phyloP scores from a whole-genome alignment of 2,888 invertebrate genomes.

The Camponotus fellah region DNA sequence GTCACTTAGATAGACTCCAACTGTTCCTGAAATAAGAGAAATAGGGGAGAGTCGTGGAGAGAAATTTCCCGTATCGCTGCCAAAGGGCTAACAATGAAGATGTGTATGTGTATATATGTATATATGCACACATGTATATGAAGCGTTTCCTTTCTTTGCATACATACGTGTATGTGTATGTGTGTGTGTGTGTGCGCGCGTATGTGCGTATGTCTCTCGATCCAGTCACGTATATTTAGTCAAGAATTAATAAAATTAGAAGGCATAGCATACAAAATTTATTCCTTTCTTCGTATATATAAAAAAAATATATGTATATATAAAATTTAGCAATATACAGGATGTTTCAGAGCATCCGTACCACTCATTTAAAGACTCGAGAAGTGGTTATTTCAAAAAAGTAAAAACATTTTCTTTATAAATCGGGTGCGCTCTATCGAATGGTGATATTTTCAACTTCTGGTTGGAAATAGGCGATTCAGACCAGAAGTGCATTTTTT shows the following conservation, averaged over 20 bases:
- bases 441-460: too few relatives aligned
- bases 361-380: too few relatives aligned
- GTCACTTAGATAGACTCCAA: conserved; percentile 71
- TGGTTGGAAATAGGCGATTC: too few relatives aligned
- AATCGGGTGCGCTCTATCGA: too few relatives aligned
- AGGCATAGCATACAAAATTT: conserved; percentile 76
- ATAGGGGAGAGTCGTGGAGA: conserved; percentile 50
- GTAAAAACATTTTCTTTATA: too few relatives aligned
- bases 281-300: conserved; percentile 72
- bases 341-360: too few relatives aligned
- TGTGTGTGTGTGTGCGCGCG: conserved; percentile 66
- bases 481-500: too few relatives aligned
- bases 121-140: conserved; percentile 56
- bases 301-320: conserved; percentile 60
- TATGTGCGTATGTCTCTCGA: conserved; percentile 72
- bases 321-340: neutral
- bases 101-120: conserved; percentile 61
- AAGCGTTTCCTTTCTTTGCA: conserved; percentile 46
- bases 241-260: conserved; percentile 77
- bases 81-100: conserved; percentile 80
- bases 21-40: conserved; percentile 75
- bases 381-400: too few relatives aligned
- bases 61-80: conserved; percentile 77
- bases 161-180: conserved; percentile 66
- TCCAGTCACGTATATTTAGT: conserved; percentile 74